Evolutionary conservation across 2,888 invertebrate species (phyloP).

Genomic region (Hermaeophaga mercurialis): DNA sequence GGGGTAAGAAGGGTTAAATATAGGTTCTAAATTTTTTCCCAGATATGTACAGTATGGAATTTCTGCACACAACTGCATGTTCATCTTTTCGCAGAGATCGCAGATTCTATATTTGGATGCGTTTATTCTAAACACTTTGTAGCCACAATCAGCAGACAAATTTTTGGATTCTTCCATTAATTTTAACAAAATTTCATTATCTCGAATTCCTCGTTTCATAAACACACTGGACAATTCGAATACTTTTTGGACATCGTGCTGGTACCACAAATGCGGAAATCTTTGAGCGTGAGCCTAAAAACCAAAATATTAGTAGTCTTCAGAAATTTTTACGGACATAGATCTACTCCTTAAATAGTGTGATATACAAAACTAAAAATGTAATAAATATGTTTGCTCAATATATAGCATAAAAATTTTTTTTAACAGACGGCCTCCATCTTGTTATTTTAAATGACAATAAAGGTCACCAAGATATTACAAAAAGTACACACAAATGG

Average conservation of each 20-base stretch:
- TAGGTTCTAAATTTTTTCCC: slow-evolving; percentile 57
- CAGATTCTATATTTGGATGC: slow-evolving; percentile 60
- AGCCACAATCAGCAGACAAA: slow-evolving; percentile 59
- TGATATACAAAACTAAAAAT: no score
- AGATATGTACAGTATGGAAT: slow-evolving; percentile 62
- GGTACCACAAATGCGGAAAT: slow-evolving; percentile 59
- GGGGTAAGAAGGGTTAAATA: slow-evolving; percentile 61
- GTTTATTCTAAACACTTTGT: slow-evolving; percentile 59
- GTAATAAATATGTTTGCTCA: no score
- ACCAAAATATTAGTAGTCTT: no score
- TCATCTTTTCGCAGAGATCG: slow-evolving; percentile 59
- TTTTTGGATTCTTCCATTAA: slow-evolving; percentile 55
- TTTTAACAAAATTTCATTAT: slow-evolving; percentile 58
- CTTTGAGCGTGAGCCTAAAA: slow-evolving; percentile 61
- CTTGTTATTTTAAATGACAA: no score
- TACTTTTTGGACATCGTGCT: slow-evolving; percentile 57
- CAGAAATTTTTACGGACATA: no score
- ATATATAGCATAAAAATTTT: no score
- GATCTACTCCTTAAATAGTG: no score
- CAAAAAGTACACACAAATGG: no score
- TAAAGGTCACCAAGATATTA: no score
- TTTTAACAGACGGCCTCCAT: no score
- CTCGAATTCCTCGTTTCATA: slow-evolving; percentile 58
- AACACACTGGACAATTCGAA: slow-evolving; percentile 62
- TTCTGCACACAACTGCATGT: slow-evolving; percentile 60